Evolutionary conservation across 2,888 invertebrate species (phyloP).

Genomic region (Eupithecia pulchellata): DNA sequence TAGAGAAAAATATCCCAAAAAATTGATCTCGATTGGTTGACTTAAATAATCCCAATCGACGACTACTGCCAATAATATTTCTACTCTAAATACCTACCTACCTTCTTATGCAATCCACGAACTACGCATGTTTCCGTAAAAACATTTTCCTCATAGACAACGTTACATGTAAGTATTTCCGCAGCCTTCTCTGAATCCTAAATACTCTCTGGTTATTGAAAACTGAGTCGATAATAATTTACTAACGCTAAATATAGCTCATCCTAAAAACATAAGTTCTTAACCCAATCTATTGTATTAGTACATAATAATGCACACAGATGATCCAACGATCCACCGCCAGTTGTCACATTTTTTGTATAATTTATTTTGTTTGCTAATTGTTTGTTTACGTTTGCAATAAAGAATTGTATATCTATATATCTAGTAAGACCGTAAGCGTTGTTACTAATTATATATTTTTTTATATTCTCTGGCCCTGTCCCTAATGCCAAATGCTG

Average conservation of each 20-base stretch:
- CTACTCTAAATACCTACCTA: background rate
- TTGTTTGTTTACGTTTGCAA: too few relatives aligned
- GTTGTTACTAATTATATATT: too few relatives aligned
- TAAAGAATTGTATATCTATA: too few relatives aligned
- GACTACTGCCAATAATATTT: background rate
- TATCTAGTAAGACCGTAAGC: too few relatives aligned
- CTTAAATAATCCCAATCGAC: background rate
- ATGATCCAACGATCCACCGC: too few relatives aligned
- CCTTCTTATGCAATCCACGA: background rate
- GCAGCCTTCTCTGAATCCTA: background rate
- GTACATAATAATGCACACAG: too few relatives aligned
- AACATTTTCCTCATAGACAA: background rate
- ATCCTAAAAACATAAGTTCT: background rate
- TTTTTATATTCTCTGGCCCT: too few relatives aligned
- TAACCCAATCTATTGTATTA: background rate
- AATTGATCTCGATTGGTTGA: background rate
- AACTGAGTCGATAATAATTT: background rate
- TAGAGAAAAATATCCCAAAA: background rate
- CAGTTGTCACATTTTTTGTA: too few relatives aligned
- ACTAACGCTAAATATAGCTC: background rate
- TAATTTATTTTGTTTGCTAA: too few relatives aligned
- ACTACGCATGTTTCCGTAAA: background rate
- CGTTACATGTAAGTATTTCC: background rate
- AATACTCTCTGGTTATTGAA: background rate
- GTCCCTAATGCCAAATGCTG: too few relatives aligned